Evolutionary conservation across 2,797 vertebrate species (phyloP).

Genomic region (Hyperoplus immaculatus): DNA sequence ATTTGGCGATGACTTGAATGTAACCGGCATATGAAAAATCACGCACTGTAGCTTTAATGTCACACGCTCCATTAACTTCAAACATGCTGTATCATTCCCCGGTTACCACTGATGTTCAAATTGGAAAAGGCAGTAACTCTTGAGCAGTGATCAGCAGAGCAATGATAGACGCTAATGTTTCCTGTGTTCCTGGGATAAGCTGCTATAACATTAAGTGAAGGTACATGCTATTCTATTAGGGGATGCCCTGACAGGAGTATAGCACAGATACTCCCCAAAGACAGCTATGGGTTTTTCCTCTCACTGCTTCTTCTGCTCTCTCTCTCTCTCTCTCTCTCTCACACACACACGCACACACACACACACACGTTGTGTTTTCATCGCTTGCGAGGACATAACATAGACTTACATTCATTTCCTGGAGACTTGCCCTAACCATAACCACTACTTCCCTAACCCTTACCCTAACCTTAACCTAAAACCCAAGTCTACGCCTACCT

Average conservation of each 20-base stretch:
- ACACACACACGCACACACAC: neutral
- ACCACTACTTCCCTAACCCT: too few species aligned
- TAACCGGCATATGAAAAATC: neutral
- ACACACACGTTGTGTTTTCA: neutral
- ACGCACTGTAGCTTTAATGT: conserved; percentile 5
- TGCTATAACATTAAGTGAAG: neutral
- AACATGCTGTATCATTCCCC: neutral
- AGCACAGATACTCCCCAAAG: conserved; percentile 5
- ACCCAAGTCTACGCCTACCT: too few species aligned
- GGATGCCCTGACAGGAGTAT: conserved; percentile 15
- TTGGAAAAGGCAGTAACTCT: conserved; percentile 18
- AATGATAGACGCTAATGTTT: conserved; percentile 18
- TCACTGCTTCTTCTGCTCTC: neutral
- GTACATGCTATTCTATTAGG: conserved; percentile 11
- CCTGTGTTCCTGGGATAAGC: conserved; percentile 31
- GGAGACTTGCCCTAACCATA: too few species aligned
- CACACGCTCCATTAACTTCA: neutral
- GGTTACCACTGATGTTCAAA: conserved; percentile 14
- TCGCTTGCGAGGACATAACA: too few species aligned
- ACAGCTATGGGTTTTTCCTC: neutral
- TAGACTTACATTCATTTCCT: too few species aligned
- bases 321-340: accelerated
- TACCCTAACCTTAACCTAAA: too few species aligned
- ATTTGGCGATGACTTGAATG: neutral
- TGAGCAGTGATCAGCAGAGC: neutral